phyloP scores from a whole-genome alignment of 2,888 invertebrate genomes.

The Drosophila glabriapex region DNA sequence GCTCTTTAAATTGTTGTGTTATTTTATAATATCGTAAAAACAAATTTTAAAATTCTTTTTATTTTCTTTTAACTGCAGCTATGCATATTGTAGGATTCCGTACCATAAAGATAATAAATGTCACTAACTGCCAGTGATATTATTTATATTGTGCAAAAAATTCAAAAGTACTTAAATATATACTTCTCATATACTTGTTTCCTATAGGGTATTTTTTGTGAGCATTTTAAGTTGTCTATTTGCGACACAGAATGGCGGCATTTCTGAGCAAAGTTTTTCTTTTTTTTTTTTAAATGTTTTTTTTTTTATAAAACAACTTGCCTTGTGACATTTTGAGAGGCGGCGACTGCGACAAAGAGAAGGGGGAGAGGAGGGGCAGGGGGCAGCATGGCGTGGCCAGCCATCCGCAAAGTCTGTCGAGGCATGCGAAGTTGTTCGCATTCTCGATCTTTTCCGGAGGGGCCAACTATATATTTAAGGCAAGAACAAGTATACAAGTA shows the following conservation, averaged over 20 bases:
- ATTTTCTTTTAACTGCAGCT: background rate
- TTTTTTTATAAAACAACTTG: conserved; percentile 4
- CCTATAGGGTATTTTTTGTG: background rate
- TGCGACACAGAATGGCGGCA: conserved; percentile 26
- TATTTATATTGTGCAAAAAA: background rate
- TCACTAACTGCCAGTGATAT: background rate
- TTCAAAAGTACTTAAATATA: background rate
- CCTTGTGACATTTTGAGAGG: conserved; percentile 30
- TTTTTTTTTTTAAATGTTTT: too few relatives aligned
- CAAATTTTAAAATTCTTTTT: background rate
- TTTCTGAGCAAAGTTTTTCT: conserved; percentile 6
- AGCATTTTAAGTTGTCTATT: conserved; percentile 3
- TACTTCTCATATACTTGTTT: background rate
- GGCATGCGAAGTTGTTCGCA: conserved; percentile 45
- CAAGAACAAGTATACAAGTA: conserved; percentile 7
- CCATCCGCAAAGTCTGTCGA: conserved; percentile 46
- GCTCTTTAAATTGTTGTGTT: background rate
- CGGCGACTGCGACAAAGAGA: background rate
- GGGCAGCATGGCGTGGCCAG: conserved; percentile 23
- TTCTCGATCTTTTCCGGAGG: conserved; percentile 20
- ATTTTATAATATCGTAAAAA: background rate
- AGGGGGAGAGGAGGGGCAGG: background rate
- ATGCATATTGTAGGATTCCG: background rate
- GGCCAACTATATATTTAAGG: background rate
- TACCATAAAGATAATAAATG: background rate